Percentiles rank a stretch among this genome's conserved stretches.
These are phyloP conservation scores for Hystrix brachyura DNA, from an alignment of 2,113 vertebrate genomes.

Conservation along the genomic window DNA sequence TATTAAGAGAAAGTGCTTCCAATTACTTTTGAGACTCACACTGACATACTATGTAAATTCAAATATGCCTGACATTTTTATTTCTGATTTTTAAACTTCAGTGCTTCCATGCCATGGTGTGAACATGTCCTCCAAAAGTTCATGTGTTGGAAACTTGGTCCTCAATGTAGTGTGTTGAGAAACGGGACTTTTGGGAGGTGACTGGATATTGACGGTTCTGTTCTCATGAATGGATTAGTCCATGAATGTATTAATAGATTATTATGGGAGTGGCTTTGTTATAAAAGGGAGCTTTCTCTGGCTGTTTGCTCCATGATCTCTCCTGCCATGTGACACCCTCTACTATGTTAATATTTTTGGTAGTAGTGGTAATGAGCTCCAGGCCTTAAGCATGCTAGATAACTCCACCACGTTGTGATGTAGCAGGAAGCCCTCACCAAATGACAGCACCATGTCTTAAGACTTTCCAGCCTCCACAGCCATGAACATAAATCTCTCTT, in stretches of 20 bases:
- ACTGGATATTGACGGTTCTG: neutral
- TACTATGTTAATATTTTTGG: neutral
- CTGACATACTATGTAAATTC: neutral
- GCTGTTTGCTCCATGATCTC: neutral
- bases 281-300: neutral
- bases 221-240: neutral
- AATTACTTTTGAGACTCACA: conserved; percentile 29
- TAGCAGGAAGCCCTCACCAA: neutral
- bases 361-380: neutral
- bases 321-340: neutral
- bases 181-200: neutral
- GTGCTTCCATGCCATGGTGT: neutral
- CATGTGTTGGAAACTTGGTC: neutral
- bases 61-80: neutral
- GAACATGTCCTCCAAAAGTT: neutral
- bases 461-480: neutral
- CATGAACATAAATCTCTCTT: neutral
- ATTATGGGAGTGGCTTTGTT: neutral
- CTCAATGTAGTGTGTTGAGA: neutral
- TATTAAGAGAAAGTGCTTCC: conserved; percentile 40
- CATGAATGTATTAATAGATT: neutral
- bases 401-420: neutral
- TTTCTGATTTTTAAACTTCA: conserved; percentile 43
- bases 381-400: neutral
- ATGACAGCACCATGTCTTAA: neutral